Evolutionary conservation across 2,797 vertebrate species (phyloP).

Genomic region (Florisuga fusca): DNA sequence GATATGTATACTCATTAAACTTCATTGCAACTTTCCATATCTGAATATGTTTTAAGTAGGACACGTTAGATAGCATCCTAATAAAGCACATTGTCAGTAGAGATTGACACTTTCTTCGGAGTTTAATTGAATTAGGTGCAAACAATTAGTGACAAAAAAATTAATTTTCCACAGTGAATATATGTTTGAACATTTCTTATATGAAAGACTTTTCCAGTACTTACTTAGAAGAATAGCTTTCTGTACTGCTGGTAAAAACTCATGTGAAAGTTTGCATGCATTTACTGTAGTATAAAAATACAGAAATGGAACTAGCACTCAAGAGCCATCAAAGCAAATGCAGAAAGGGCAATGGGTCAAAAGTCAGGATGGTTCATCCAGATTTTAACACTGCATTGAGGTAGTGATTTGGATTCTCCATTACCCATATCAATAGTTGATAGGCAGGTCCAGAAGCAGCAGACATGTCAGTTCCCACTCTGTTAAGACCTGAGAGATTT

Average conservation of each 20-base stretch:
- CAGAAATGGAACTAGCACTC: background rate
- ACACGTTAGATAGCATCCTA: background rate
- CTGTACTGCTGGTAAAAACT: background rate
- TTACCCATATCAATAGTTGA: background rate
- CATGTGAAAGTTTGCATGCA: background rate
- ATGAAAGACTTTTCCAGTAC: background rate
- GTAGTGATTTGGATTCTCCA: background rate
- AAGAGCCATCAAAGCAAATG: background rate
- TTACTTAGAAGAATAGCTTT: background rate
- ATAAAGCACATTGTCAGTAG: background rate
- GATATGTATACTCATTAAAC: background rate
- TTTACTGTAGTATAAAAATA: background rate
- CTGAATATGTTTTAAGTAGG: background rate
- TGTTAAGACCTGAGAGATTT: background rate
- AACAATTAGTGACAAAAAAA: background rate
- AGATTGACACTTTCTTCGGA: background rate
- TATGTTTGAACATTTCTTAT: background rate
- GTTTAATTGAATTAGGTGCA: background rate
- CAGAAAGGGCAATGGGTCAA: background rate
- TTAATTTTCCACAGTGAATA: background rate
- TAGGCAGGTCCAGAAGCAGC: background rate
- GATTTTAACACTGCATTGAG: background rate
- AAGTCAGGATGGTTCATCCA: background rate
- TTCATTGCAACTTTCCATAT: background rate
- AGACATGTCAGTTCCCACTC: background rate